Evolutionary conservation across 2,113 vertebrate species (phyloP).

Genomic region (Nematolebias whitei): DNA sequence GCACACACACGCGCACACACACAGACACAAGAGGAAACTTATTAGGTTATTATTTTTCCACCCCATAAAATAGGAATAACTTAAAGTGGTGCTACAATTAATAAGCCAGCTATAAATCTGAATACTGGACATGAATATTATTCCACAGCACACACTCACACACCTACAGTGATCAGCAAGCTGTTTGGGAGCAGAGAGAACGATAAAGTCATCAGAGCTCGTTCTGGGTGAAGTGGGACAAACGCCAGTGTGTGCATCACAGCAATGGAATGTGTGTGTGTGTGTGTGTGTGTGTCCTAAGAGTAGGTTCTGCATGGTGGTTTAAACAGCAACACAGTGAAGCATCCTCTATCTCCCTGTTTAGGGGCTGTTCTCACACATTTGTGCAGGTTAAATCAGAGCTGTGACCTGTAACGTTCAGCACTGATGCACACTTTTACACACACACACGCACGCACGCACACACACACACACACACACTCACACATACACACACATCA

Average conservation of each 20-base stretch:
- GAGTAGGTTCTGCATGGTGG: constrained; percentile 80
- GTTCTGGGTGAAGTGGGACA: constrained; percentile 78
- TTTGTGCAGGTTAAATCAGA: constrained; percentile 87
- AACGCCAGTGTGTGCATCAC: constrained; percentile 70
- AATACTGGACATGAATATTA: constrained; percentile 81
- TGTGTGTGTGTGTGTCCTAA: constrained; percentile 67
- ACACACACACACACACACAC: background rate
- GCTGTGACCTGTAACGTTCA: constrained; percentile 81
- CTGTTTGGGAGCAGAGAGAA: constrained; percentile 69
- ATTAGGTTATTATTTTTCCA: constrained; percentile 87
- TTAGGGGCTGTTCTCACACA: constrained; percentile 80
- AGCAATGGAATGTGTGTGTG: constrained; percentile 63
- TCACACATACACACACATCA: background rate
- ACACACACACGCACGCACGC: background rate
- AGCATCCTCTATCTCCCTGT: constrained; percentile 85
- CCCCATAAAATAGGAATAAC: constrained; percentile 83
- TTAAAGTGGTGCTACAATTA: constrained; percentile 81
- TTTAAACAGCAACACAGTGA: constrained; percentile 89
- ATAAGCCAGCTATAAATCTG: constrained; percentile 83
- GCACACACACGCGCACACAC: constrained; percentile 16
- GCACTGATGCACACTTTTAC: constrained; percentile 54
- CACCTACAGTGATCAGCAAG: constrained; percentile 47
- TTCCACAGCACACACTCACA: constrained; percentile 67
- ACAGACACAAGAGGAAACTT: constrained; percentile 71
- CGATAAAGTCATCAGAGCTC: constrained; percentile 80